A percentile compares a stretch with the other conserved stretches of the same genome.
These are phyloP conservation scores for Prionace glauca DNA, from an alignment of 2,797 vertebrate species.

Conservation along the genomic window DNA sequence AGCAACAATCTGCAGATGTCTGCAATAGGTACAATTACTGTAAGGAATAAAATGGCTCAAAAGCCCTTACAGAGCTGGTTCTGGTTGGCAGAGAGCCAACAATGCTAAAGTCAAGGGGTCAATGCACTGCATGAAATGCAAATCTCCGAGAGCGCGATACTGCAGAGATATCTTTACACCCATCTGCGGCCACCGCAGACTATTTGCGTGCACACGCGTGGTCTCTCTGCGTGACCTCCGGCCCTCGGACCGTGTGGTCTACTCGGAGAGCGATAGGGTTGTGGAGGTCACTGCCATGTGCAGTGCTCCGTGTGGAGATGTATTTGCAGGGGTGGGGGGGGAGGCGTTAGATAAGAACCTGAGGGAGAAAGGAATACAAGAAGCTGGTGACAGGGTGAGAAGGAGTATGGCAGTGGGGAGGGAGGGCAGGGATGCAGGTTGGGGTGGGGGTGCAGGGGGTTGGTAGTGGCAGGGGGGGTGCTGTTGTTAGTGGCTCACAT, in stretches of 20 bases:
- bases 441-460: neutral
- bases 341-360: neutral
- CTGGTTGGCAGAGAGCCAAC: too few relatives aligned
- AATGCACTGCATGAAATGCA: neutral
- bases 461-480: too few relatives aligned
- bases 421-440: neutral
- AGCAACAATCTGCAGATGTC: slow-evolving; percentile 27
- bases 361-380: neutral
- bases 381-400: neutral
- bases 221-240: neutral
- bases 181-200: neutral
- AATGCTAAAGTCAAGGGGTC: neutral
- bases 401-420: neutral
- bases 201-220: neutral
- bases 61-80: neutral
- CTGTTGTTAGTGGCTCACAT: too few relatives aligned
- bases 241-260: neutral
- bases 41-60: neutral
- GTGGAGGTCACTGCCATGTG: neutral
- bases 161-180: neutral
- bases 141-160: neutral
- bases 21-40: slow-evolving; percentile 17
- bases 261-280: neutral
- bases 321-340: neutral
- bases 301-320: neutral